Percentiles rank a stretch among this genome's conserved stretches.
Conservation (phyloP, 2,113 vertebrate species). For the Mustela lutreola region DNA sequence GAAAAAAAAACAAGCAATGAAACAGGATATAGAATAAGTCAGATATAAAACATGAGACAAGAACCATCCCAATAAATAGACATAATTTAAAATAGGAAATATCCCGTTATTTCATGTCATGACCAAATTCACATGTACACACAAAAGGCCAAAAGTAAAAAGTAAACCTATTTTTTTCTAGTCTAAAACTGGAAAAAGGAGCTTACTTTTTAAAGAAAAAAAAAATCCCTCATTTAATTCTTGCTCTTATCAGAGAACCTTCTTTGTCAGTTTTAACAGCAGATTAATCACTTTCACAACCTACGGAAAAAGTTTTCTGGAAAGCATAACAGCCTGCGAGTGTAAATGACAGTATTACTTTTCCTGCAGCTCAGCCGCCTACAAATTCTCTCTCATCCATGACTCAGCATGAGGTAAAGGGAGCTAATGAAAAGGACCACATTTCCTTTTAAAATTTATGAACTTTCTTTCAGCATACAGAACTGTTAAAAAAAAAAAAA, state of each 20-base stretch:
- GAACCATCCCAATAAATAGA: slow-evolving; percentile 56
- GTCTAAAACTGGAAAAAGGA: slow-evolving; percentile 83
- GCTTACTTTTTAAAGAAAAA: slow-evolving; percentile 67
- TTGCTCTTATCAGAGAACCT: slow-evolving; percentile 86
- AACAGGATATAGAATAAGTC: slow-evolving; percentile 51
- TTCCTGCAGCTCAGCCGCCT: slow-evolving; percentile 87
- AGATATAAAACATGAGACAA: slow-evolving; percentile 21
- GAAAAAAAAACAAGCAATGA: background rate
- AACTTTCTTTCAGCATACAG: slow-evolving; percentile 81
- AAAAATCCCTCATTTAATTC: slow-evolving; percentile 69
- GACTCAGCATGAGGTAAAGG: slow-evolving; percentile 89
- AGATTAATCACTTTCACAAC: slow-evolving; percentile 88
- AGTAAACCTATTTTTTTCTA: slow-evolving; percentile 74
- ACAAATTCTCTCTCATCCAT: slow-evolving; percentile 89
- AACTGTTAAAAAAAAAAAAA: slow-evolving; percentile 66
- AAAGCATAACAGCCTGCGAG: slow-evolving; percentile 89
- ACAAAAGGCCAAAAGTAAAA: slow-evolving; percentile 16
- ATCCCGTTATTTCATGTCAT: slow-evolving; percentile 1
- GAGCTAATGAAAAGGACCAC: slow-evolving; percentile 85
- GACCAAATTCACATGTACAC: slow-evolving; percentile 24
- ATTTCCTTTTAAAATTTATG: slow-evolving; percentile 77
- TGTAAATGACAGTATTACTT: slow-evolving; percentile 88
- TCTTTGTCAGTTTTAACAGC: slow-evolving; percentile 86
- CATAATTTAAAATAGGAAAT: slow-evolving; percentile 72
- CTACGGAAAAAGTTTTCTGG: slow-evolving; percentile 89